Evolutionary conservation across 2,888 invertebrate species (phyloP).

Genomic region (Aphidoletes aphidimyza): DNA sequence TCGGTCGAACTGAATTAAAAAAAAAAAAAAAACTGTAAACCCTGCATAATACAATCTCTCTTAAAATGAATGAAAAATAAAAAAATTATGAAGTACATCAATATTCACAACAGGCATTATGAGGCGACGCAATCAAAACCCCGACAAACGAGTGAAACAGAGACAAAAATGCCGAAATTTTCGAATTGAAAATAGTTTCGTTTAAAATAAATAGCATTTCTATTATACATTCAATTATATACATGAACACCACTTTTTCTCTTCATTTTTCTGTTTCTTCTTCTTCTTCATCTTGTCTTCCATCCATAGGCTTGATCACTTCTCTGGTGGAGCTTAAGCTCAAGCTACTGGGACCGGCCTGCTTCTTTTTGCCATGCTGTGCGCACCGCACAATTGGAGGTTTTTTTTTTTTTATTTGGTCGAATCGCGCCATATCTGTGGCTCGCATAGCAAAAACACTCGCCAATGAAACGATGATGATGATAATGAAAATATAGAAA

Average conservation of each 20-base stretch:
- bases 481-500: conserved; percentile 39
- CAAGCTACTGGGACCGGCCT: background rate
- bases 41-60: background rate
- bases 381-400: background rate
- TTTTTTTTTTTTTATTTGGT: too few relatives aligned
- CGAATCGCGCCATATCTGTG: background rate
- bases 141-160: background rate
- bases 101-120: background rate
- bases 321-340: background rate
- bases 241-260: conserved; percentile 6
- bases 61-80: too few relatives aligned
- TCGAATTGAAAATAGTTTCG: conserved; percentile 52
- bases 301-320: too few relatives aligned
- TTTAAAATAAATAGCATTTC: conserved; percentile 52
- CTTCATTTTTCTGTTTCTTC: background rate
- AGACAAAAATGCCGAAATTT: conserved; percentile 50
- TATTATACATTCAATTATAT: conserved; percentile 51
- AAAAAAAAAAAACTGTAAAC: conserved; percentile 19
- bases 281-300: background rate
- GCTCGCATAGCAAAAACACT: conserved; percentile 43
- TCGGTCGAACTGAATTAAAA: background rate
- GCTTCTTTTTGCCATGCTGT: background rate
- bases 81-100: conserved; percentile 1
- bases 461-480: conserved; percentile 48
- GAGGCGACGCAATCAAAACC: too few relatives aligned